Percentiles rank a stretch among this genome's conserved stretches.
Evolutionary conservation across 2,797 vertebrate genomes (phyloP).

Genomic region (Meriones psammophilus): DNA sequence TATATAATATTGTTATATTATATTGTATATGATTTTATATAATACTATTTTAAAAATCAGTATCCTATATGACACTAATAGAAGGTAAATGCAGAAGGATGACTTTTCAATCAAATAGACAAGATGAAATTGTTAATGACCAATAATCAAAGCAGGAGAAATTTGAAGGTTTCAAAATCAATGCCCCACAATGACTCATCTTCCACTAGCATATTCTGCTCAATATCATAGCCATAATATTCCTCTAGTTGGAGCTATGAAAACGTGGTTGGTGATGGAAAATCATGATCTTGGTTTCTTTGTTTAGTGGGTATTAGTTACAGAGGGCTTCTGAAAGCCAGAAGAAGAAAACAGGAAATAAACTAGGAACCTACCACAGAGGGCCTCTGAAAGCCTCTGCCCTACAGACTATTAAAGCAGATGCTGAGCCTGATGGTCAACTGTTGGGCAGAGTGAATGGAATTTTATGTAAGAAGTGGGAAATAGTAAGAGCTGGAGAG

Average conservation of each 20-base stretch:
- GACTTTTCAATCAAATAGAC: conserved; percentile 29
- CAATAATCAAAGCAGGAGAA: neutral
- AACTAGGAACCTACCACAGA: no score
- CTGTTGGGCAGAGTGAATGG: no score
- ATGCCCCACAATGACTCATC: conserved; percentile 52
- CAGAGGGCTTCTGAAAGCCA: no score
- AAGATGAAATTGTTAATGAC: conserved; percentile 9
- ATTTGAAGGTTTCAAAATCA: conserved; percentile 39
- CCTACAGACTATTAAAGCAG: no score
- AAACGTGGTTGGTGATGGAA: conserved; percentile 25
- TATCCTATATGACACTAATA: conserved; percentile 30
- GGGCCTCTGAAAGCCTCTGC: no score
- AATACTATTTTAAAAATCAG: neutral
- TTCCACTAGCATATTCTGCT: conserved; percentile 48
- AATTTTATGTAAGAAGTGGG: no score
- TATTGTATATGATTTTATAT: no score
- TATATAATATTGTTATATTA: neutral
- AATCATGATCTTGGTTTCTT: conserved; percentile 51
- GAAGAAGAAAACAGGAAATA: no score
- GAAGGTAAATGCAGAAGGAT: conserved; percentile 16
- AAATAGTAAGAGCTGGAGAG: no score
- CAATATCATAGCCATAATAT: conserved; percentile 66
- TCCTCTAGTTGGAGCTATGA: conserved; percentile 40
- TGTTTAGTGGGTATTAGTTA: conserved; percentile 50
- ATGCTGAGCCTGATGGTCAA: no score